Percentiles rank a stretch among this genome's conserved stretches.
These are phyloP conservation scores for Anguilla marmorata DNA, from an alignment of 2,797 vertebrate genomes.

Conservation along the genomic window DNA sequence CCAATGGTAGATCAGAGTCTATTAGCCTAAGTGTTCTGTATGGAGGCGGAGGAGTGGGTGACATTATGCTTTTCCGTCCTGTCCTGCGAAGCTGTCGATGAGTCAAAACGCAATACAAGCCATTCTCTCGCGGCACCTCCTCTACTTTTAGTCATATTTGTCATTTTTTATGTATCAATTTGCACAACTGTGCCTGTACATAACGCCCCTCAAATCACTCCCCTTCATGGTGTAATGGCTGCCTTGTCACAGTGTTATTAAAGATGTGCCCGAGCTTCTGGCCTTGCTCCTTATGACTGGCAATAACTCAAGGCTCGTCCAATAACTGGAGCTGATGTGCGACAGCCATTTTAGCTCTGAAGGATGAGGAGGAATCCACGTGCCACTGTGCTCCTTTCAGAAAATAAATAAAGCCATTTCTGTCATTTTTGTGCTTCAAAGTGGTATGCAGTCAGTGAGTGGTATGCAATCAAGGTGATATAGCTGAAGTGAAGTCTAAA, in stretches of 20 bases:
- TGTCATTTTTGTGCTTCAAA: slow-evolving; percentile 3
- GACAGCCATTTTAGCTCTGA: slow-evolving; percentile 12
- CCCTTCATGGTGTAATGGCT: not conserved
- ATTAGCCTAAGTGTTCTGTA: slow-evolving; percentile 1
- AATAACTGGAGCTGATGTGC: not conserved
- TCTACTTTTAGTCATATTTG: not conserved
- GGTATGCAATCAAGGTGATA: not conserved
- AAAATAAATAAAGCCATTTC: slow-evolving; percentile 6
- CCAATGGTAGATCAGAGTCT: slow-evolving; percentile 5
- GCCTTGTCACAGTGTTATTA: not conserved
- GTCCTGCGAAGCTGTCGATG: not conserved
- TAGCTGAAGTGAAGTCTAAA: not conserved
- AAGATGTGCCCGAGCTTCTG: not conserved
- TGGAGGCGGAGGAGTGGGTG: not conserved
- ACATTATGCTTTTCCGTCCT: not conserved
- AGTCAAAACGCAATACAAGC: not conserved
- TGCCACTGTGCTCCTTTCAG: not conserved
- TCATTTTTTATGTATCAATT: not conserved
- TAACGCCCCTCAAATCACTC: not conserved
- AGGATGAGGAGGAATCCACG: not conserved
- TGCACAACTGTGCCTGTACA: not conserved
- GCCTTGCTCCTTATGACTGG: not conserved
- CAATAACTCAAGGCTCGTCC: not conserved
- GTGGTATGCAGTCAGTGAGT: not conserved
- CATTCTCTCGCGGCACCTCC: not conserved